Conservation (phyloP, 64 coral and sea anemone species). For the Stichodactyla mertensii region DNA sequence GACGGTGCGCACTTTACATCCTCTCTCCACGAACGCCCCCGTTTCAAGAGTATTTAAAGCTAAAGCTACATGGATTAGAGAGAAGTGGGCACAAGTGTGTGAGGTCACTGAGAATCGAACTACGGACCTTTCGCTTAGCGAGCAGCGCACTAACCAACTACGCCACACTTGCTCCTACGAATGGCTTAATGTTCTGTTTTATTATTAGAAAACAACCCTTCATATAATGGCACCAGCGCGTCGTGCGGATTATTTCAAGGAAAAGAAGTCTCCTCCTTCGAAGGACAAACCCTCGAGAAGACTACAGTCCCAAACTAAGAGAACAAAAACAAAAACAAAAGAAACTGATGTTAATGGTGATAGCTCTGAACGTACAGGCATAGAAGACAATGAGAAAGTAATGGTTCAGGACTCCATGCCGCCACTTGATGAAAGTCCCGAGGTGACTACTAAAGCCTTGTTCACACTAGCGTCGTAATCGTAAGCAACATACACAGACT, state of each 20-base stretch:
- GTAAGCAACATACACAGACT: no score
- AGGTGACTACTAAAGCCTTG: not conserved
- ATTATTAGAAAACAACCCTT: not conserved
- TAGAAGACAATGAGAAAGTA: not conserved
- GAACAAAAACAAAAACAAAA: not conserved
- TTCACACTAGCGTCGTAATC: no score
- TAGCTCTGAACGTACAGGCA: not conserved
- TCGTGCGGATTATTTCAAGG: not conserved
- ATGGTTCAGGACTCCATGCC: slow-evolving; percentile 14
- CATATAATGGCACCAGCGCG: slow-evolving; percentile 7
- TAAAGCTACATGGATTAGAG: no score
- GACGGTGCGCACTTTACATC: no score
- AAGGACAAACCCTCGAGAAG: not conserved
- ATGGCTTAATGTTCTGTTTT: not conserved
- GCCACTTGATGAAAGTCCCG: slow-evolving; percentile 10
- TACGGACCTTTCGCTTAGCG: no score
- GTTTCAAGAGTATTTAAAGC: no score
- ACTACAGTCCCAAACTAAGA: not conserved
- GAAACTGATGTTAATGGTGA: not conserved
- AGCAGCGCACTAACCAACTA: no score
- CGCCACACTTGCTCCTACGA: no score
- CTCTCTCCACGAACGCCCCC: no score
- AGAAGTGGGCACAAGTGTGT: no score
- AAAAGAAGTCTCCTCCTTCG: not conserved
- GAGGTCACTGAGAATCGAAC: no score